These are phyloP conservation scores for Colius striatus DNA, from an alignment of 2,113 vertebrate genomes.

Conservation along the genomic window DNA sequence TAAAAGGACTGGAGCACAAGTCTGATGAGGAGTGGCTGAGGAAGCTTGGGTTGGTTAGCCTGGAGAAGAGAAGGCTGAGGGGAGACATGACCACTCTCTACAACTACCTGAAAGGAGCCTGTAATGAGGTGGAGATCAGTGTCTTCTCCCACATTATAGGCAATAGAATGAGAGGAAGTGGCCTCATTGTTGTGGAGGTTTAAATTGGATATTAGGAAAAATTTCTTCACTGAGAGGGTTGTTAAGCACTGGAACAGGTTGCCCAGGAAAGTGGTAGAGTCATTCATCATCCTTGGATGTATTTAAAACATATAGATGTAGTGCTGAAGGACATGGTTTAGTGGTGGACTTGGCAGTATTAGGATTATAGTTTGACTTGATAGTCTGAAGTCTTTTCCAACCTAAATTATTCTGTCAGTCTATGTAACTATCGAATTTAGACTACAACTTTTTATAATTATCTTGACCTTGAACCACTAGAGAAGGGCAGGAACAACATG, in stretches of 20 bases:
- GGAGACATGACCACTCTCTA: too few relatives aligned
- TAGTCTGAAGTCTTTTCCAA: not conserved
- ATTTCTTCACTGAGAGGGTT: not conserved
- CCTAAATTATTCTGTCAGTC: not conserved
- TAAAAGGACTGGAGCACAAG: not conserved
- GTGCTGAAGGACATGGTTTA: not conserved
- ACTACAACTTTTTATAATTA: not conserved
- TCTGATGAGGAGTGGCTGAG: too few relatives aligned
- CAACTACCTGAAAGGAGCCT: too few relatives aligned
- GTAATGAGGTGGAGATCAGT: not conserved
- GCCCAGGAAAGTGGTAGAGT: not conserved
- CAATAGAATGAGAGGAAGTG: too few relatives aligned
- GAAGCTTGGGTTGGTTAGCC: too few relatives aligned
- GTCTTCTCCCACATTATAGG: too few relatives aligned
- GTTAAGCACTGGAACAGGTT: not conserved
- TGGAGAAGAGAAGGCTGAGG: too few relatives aligned
- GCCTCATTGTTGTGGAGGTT: too few relatives aligned
- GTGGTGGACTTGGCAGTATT: not conserved
- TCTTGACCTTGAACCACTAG: not conserved
- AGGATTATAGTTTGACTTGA: not conserved
- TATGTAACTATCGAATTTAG: not conserved
- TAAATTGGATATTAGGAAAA: too few relatives aligned
- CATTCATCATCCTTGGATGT: not conserved
- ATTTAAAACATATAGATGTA: not conserved
- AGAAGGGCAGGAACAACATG: not conserved